These are phyloP conservation scores for Caranx ignobilis DNA, from an alignment of 2,113 vertebrate species.

Conservation along the genomic window DNA sequence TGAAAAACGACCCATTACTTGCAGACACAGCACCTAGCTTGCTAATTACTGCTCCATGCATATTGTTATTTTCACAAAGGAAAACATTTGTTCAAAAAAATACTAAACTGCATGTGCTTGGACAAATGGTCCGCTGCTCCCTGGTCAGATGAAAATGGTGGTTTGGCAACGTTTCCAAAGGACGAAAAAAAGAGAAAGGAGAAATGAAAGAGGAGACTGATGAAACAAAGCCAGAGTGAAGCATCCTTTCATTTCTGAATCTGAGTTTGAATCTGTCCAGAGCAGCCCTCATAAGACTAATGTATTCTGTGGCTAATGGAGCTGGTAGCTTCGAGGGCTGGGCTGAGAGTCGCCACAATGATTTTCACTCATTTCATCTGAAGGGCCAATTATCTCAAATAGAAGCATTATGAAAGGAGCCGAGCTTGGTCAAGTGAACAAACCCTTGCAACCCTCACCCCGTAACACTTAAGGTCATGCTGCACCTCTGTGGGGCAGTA, in stretches of 20 bases:
- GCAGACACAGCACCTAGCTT: not conserved
- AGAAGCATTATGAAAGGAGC: conserved; percentile 74
- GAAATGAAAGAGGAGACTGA: conserved; percentile 3
- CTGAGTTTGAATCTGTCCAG: conserved; percentile 72
- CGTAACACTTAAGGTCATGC: conserved; percentile 50
- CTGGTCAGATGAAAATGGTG: conserved; percentile 17
- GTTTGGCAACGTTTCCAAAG: conserved; percentile 18
- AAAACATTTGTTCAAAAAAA: not conserved
- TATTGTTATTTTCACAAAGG: not conserved
- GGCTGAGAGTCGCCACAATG: conserved; percentile 71
- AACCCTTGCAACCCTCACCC: conserved; percentile 50
- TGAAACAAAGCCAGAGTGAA: conserved; percentile 33
- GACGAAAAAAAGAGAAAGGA: conserved; percentile 1
- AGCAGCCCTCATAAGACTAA: conserved; percentile 73
- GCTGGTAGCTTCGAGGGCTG: conserved; percentile 66
- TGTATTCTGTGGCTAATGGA: conserved; percentile 81
- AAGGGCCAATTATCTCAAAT: conserved; percentile 84
- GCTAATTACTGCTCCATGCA: not conserved
- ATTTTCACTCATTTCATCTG: conserved; percentile 80
- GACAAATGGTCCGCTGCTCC: not conserved
- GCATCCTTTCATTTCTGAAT: conserved; percentile 56
- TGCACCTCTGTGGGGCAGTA: conserved; percentile 12
- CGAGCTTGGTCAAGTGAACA: conserved; percentile 70
- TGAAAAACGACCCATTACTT: not conserved
- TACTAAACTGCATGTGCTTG: not conserved